A percentile compares a stretch with the other conserved stretches of the same genome.
Conservation (phyloP, 2,113 vertebrate genomes). For the Phainopepla nitens region DNA sequence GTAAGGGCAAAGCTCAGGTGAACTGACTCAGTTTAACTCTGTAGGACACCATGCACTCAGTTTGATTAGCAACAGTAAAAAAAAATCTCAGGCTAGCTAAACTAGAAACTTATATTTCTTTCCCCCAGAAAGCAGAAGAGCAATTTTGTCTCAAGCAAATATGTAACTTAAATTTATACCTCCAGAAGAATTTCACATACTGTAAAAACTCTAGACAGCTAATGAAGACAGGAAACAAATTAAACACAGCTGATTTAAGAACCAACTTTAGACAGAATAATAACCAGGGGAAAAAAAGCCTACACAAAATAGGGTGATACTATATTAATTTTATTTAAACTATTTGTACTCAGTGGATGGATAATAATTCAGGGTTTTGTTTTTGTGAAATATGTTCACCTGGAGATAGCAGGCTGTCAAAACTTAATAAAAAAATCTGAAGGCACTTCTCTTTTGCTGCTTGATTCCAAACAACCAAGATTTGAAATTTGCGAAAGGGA, state of each 20-base stretch:
- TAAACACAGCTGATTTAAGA: background rate
- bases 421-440: background rate
- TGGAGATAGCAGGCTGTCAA: background rate
- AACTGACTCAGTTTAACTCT: background rate
- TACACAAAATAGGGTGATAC: background rate
- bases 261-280: background rate
- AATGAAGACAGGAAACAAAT: background rate
- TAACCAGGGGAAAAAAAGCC: accelerated
- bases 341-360: background rate
- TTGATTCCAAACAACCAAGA: background rate
- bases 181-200: background rate
- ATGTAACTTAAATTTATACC: background rate
- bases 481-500: background rate
- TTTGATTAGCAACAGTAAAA: background rate
- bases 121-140: background rate
- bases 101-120: background rate
- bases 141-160: background rate
- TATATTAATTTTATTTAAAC: background rate
- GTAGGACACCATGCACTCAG: background rate
- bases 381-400: background rate
- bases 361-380: background rate
- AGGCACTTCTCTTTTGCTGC: background rate
- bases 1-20: background rate
- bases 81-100: background rate
- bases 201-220: background rate